Base-by-base conservation (phyloP, 2,888 invertebrate genomes). In the Lasioglossum morio region DNA sequence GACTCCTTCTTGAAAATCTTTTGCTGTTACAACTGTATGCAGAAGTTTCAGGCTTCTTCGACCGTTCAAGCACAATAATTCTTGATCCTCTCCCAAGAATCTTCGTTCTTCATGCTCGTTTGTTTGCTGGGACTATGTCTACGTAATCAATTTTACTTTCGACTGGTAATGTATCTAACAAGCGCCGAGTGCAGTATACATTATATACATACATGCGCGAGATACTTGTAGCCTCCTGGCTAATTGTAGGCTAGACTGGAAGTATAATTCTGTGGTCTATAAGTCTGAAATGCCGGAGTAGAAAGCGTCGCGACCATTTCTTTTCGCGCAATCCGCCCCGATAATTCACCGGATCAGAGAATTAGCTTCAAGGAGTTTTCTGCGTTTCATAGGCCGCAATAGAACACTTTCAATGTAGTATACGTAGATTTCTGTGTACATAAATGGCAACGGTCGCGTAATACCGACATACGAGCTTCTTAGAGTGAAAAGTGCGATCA, bases 341-440 rank as follows among this genome's bases (percentile, higher is more conserved):
- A 87, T 87, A 87, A 86, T 84, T 87, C 87, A 87, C 37, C 72
- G 75, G 81, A 79, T 82, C 63, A 74, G 30, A 79, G 81, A 87
- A 87, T 87, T 87, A 86, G 72, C 80, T 57, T 86, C 60, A 74
- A 77, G 72, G 74, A 86, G 79, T 84, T 74, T 72, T 70, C 43
- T 48, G 57, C 70, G 74, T 82, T 77, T 70, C 60, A 40, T 82
- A 82, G 77, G 66, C 57, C 37, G 34, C 60, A 19, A 72, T 60
- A 30, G 27, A 57, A 23, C 16, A 19, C 43, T 76, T 76, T 46
- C 76, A 53, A 4, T 34, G 69, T 12, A 10, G 23, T 69, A 1
- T 46, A 48, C 63, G 14, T 69, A 48, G 48, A 69, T 69, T 69
- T 69, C 69, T 48, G 48, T 69, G 46, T n/a, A 66, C 46, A 19